Evolutionary conservation across 2,888 invertebrate species (phyloP), one percentile per base, ranked within the genome.

Genomic region (Sesamia inferens): DNA sequence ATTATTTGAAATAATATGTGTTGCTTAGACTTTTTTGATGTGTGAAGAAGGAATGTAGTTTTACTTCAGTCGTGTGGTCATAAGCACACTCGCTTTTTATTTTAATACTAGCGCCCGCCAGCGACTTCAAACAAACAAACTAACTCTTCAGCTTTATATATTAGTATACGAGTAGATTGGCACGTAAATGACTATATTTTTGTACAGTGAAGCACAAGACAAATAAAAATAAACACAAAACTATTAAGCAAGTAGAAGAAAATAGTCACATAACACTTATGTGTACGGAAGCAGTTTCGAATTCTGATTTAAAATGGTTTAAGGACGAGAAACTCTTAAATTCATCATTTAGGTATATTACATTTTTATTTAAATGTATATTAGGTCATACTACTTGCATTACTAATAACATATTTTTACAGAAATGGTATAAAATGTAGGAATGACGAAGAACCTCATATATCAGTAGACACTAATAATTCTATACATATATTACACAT

Each of bases 401-500:
- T 55, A 5, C 8, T 14, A 54, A 1, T n/a, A n/a, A 10, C 2
- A 19, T 64, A 7, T 63, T 54, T 70, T 59, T 68, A 44, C 65
- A 86, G 86, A 76, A 85, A 83, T 74, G 78, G 70, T 55, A 86
- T 55, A 47, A 55, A 88, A 83, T 86, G 71, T 31, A 85, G 85
- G 24, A 90, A 90, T 70, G 92, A 95, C 81, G 87, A 90, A 16
- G 95, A 94, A 83, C 94, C 96, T 5, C 92, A 95, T 84, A 91
- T 97, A 62, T 90, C 96, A 11, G 96, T 97, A 5, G 97, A 97
- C 85, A 92, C 95, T 0, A 97, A 97, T 83, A 96, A 96, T 58
- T 96, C 96, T 3, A 88, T 97, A 42, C 97, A 97, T 88, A 91
- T 97, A 59, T 91, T 95, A 80, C 97, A 97, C 74, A 97, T 97